These are phyloP conservation scores for Gobiocypris rarus DNA, from an alignment of 2,113 vertebrate genomes.

Conservation along the genomic window DNA sequence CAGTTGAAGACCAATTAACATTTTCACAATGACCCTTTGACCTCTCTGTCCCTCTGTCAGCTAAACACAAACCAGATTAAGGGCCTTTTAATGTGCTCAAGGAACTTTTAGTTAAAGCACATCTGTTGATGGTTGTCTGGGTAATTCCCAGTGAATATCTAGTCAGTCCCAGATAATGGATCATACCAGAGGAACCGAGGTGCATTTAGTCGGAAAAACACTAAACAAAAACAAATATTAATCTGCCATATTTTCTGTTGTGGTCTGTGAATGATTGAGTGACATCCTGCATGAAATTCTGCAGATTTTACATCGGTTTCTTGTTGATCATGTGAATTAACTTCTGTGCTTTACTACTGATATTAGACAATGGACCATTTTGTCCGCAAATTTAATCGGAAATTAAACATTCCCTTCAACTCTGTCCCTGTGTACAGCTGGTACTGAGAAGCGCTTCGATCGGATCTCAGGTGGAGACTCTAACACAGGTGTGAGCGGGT, in stretches of 20 bases:
- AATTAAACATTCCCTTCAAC: no score
- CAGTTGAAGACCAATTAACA: conserved; percentile 58
- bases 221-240: not conserved
- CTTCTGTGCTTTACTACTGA: no score
- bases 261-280: not conserved
- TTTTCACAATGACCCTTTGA: conserved; percentile 50
- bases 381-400: no score
- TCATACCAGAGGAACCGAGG: not conserved
- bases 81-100: conserved; percentile 11
- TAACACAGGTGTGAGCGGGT: no score
- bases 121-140: conserved; percentile 23
- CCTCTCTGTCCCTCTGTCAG: conserved; percentile 10
- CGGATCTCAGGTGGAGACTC: no score
- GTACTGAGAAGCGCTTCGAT: no score
- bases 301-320: not conserved
- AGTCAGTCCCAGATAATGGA: conserved; percentile 53
- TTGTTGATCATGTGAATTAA: no score
- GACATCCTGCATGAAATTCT: not conserved
- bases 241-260: not conserved
- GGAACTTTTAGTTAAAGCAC: not conserved
- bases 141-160: conserved; percentile 49
- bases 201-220: not conserved
- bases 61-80: conserved; percentile 24
- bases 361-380: no score
- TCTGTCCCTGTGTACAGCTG: no score